Percentiles rank a stretch among this genome's conserved stretches.
Conservation (phyloP, 1,140 invertebrate genomes). For the Cydia fagiglandana region DNA sequence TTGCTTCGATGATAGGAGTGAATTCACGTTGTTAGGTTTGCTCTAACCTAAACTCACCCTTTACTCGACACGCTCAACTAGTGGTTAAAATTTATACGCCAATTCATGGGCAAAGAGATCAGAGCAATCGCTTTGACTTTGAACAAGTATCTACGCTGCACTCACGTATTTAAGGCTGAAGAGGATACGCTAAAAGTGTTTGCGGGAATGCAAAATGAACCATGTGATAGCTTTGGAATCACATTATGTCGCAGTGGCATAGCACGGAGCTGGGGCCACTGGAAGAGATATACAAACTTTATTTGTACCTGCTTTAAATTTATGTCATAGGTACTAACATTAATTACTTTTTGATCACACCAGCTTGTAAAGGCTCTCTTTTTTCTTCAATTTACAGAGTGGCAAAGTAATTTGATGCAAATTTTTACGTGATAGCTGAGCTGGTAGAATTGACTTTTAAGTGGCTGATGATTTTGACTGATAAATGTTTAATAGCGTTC, state of each 20-base stretch:
- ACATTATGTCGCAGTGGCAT: slow-evolving; percentile 50
- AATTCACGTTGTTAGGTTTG: no score
- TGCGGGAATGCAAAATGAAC: slow-evolving; percentile 70
- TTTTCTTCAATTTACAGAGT: no score
- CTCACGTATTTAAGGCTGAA: slow-evolving; percentile 19
- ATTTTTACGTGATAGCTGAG: no score
- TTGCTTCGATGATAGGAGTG: no score
- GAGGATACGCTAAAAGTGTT: slow-evolving; percentile 54
- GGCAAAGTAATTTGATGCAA: no score
- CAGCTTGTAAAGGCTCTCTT: no score
- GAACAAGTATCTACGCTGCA: slow-evolving; percentile 14
- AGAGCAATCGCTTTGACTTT: background rate
- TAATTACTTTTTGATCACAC: no score
- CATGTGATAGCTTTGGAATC: slow-evolving; percentile 70
- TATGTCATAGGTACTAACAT: no score
- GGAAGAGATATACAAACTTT: slow-evolving; percentile 37
- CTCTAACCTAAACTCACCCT: background rate
- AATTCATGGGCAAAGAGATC: slow-evolving; percentile 18
- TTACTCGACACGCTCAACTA: background rate
- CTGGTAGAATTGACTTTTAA: no score
- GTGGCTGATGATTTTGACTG: no score
- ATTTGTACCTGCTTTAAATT: background rate
- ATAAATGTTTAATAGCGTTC: no score
- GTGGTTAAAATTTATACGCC: slow-evolving; percentile 14
- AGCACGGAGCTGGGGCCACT: slow-evolving; percentile 24